Evolutionary conservation across 30 jellyfish, hydroid and myxozoan genomes (phyloP).

Genomic region (Aurelia sp.): DNA sequence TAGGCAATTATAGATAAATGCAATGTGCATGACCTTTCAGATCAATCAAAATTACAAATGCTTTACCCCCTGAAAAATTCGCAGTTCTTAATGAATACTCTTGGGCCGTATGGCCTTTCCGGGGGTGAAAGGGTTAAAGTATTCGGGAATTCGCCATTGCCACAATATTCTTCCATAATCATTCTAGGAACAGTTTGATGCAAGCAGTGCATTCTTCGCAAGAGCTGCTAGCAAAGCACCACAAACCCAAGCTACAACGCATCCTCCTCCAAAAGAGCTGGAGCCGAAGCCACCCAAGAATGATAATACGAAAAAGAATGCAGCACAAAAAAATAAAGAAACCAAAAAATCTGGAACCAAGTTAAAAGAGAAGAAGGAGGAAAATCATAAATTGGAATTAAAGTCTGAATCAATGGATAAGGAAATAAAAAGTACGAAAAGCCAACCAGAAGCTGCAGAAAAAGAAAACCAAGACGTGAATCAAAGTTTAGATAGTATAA

Average conservation of each 20-base stretch:
- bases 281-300: constrained; percentile 29
- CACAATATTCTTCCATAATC: background rate
- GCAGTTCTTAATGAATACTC: no score
- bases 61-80: no score
- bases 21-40: no score
- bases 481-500: constrained; percentile 48
- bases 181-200: constrained; percentile 90
- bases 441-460: constrained; percentile 48
- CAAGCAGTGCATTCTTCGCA: constrained; percentile 98
- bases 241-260: constrained; percentile 11
- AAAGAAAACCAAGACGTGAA: constrained; percentile 33
- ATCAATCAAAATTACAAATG: no score
- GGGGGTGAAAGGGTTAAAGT: no score
- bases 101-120: no score
- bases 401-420: constrained; percentile 19
- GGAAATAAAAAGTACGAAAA: constrained; percentile 32
- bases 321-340: constrained; percentile 31
- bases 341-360: constrained; percentile 30
- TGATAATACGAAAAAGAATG: constrained; percentile 20
- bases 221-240: constrained; percentile 99
- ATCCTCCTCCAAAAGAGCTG: constrained; percentile 11
- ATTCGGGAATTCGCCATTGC: no score
- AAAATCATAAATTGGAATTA: background rate
- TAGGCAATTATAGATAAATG: no score
- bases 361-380: constrained; percentile 44